Base-by-base conservation (phyloP, 2,888 invertebrate genomes). In the Dolichomitus sp. region DNA sequence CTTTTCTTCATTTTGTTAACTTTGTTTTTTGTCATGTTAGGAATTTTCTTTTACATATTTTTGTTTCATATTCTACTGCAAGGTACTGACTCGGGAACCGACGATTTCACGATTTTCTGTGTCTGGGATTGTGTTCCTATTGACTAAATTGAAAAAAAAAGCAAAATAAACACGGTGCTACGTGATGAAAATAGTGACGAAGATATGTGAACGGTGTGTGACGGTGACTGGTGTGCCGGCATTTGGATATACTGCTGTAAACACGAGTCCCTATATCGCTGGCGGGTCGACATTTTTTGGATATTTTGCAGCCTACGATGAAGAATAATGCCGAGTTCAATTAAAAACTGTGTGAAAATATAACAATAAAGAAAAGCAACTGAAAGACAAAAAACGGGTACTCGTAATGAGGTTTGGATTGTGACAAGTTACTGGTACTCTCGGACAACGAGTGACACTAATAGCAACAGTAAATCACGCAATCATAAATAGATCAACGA, bases 221-320 rank as follows among this genome's bases (percentile, higher is more conserved):
- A 81, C 74, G 75, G 81, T 81, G 84, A 75, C 70, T 84, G 45
- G 81, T 74, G 84, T 73, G 75, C 78, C 74, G 81, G 74, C 77
- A 59, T 81, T 75, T 84, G 77, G 84, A 78, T 84, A 83, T 73
- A 80, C 80, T 68, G 73, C 83, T 73, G 80, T 80, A 80, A 80
- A 80, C 76, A 83, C 73, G 80, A 80, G 57, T 76, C 74, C 42
- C 63, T 73, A 65, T 73, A 54, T 74, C 63, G 40, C 73, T 79
- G 70, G 80, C 57, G 73, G 52, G 61, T 76, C 72, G 68, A 54
- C 37, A 63, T 54, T 73, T 73, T 50, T 77, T 75, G 81, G 81
- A 84, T 79, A 72, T 81, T 81, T 50, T 74, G 33, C 48, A 59
- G 70, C 37, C 45, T 59, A 14, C 59, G 27, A 42, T 37, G 59